phyloP scores from a whole-genome alignment of 2,888 invertebrate species.

The Cheilosia scutellata region DNA sequence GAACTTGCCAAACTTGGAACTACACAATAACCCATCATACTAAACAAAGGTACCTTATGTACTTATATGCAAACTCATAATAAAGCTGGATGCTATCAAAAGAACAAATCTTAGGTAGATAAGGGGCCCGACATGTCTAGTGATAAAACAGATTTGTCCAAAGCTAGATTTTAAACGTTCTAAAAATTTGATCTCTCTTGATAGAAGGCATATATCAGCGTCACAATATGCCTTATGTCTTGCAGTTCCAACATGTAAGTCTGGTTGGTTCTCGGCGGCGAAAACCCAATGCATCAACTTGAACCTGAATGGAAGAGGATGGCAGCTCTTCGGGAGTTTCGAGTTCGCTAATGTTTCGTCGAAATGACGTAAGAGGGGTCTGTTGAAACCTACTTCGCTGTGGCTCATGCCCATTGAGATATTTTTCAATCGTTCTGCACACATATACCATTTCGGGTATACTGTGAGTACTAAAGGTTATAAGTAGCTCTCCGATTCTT shows the following conservation, averaged over 20 bases:
- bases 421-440: background rate
- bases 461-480: background rate
- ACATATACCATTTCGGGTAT: background rate
- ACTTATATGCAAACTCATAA: too few species aligned
- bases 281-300: background rate
- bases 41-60: too few species aligned
- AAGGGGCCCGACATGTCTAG: too few species aligned
- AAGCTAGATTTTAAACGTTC: too few species aligned
- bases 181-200: too few species aligned
- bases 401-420: background rate
- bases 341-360: background rate
- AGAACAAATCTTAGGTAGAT: too few species aligned
- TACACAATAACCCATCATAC: too few species aligned
- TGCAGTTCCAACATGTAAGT: constrained; percentile 10
- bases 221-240: background rate
- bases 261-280: background rate
- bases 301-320: background rate
- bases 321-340: background rate
- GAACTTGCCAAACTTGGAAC: too few species aligned
- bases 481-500: background rate
- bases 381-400: too few species aligned
- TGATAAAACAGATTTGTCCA: too few species aligned
- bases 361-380: background rate
- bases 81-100: too few species aligned
- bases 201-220: too few species aligned